Evolutionary conservation across 2,797 vertebrate genomes (phyloP).

Genomic region (Halcyon leucocephala): DNA sequence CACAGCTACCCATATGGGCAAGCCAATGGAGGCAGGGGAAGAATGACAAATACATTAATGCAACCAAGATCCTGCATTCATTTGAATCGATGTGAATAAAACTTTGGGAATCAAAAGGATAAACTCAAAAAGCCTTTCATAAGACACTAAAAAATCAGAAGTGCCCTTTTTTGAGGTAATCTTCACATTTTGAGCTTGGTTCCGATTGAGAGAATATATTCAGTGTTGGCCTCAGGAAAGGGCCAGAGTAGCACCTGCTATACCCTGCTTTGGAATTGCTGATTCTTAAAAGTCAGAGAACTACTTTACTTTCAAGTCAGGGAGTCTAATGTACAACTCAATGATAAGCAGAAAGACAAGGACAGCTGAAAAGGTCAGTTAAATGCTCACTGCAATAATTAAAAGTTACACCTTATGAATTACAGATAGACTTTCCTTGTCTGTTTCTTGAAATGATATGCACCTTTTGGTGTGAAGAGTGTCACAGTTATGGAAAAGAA

Average conservation of each 20-base stretch:
- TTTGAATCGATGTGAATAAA: background rate
- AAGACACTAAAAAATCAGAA: background rate
- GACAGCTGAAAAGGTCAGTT: conserved; percentile 3
- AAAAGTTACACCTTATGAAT: background rate
- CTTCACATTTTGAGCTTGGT: background rate
- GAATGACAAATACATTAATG: background rate
- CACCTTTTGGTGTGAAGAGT: rapidly evolving
- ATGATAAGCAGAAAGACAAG: background rate
- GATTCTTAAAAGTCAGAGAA: background rate
- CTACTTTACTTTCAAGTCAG: conserved; percentile 10
- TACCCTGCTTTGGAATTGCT: background rate
- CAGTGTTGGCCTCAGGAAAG: background rate
- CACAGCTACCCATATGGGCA: background rate
- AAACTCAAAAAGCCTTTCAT: background rate
- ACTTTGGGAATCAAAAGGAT: background rate
- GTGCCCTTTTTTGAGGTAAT: background rate
- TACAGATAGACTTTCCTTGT: background rate
- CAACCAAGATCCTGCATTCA: background rate
- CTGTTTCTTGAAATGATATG: rapidly evolving
- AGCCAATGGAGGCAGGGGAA: background rate
- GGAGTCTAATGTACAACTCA: background rate
- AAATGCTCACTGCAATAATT: conserved; percentile 5
- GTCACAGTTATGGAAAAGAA: rapidly evolving
- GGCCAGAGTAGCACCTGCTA: background rate
- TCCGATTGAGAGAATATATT: background rate